Percentiles rank a stretch among this genome's conserved stretches.
phyloP scores from a whole-genome alignment of 2,113 vertebrate genomes.

The Prolemur simus region DNA sequence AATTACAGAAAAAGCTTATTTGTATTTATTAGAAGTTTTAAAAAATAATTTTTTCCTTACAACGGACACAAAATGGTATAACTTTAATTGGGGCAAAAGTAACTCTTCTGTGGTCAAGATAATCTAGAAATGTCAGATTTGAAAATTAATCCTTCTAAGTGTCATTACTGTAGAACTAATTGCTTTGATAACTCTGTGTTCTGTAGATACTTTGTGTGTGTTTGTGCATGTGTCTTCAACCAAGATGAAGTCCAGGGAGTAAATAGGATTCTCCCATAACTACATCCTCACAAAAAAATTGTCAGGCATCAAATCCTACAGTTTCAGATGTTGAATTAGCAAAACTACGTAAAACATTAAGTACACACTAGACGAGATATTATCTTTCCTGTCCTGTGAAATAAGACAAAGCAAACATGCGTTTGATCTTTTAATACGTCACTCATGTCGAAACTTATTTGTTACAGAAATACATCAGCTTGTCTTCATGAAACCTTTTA shows the following conservation, averaged over 20 bases:
- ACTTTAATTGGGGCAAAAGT: not conserved
- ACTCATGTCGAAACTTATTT: not conserved
- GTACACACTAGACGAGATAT: not conserved
- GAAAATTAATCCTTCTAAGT: not conserved
- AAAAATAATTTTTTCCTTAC: not conserved
- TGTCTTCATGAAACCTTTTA: not conserved
- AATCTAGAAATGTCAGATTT: slow-evolving; percentile 34
- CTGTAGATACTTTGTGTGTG: not conserved
- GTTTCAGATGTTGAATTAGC: not conserved
- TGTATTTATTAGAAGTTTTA: slow-evolving; percentile 1
- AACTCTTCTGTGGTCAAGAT: slow-evolving; percentile 26
- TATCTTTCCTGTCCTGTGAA: slow-evolving; percentile 9
- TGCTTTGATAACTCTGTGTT: not conserved
- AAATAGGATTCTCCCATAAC: not conserved
- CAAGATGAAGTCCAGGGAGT: not conserved
- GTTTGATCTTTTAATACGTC: not conserved
- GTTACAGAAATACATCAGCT: not conserved
- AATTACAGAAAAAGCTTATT: slow-evolving; percentile 14
- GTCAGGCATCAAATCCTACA: not conserved
- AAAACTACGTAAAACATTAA: slow-evolving; percentile 7
- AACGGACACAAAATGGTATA: not conserved
- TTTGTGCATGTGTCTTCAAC: not conserved
- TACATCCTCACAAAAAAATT: not conserved
- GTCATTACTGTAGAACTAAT: not conserved
- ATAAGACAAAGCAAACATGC: not conserved